Evolutionary conservation across 2,113 vertebrate genomes (phyloP).

Genomic region (Gyps fulvus): DNA sequence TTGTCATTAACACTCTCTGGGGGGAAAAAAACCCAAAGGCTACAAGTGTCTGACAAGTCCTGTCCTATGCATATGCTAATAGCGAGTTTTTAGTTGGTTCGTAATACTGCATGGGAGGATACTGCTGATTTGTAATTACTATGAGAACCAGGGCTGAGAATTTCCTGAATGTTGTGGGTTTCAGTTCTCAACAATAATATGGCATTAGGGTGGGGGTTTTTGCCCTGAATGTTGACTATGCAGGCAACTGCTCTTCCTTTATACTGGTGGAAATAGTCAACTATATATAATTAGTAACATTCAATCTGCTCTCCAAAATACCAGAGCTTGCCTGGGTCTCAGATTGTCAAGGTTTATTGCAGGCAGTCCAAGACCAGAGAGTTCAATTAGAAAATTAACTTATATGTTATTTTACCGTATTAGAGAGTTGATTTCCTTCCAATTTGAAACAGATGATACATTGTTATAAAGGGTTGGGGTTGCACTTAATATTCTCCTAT

Average conservation of each 20-base stretch:
- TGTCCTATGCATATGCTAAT: background rate
- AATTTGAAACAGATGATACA: constrained; percentile 72
- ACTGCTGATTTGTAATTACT: background rate
- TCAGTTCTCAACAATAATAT: background rate
- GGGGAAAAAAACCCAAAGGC: background rate
- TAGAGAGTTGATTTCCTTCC: constrained; percentile 74
- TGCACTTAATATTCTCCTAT: constrained; percentile 68
- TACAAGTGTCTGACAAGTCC: background rate
- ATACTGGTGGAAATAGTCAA: background rate
- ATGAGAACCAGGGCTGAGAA: background rate
- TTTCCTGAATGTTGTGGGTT: background rate
- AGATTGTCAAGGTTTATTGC: constrained; percentile 58
- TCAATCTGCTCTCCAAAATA: background rate
- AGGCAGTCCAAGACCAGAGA: constrained; percentile 52
- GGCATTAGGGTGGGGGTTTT: background rate
- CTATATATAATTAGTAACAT: constrained; percentile 41
- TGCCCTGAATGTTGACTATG: background rate
- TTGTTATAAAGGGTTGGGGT: constrained; percentile 68
- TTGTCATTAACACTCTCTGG: background rate
- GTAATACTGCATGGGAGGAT: background rate
- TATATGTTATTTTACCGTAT: constrained; percentile 69
- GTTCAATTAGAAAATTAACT: constrained; percentile 72
- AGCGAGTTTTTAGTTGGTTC: background rate
- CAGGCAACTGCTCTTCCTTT: background rate
- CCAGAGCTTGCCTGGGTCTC: background rate